These are phyloP conservation scores for Listronotus oregonensis DNA, from an alignment of 1,140 invertebrate species.

Conservation along the genomic window DNA sequence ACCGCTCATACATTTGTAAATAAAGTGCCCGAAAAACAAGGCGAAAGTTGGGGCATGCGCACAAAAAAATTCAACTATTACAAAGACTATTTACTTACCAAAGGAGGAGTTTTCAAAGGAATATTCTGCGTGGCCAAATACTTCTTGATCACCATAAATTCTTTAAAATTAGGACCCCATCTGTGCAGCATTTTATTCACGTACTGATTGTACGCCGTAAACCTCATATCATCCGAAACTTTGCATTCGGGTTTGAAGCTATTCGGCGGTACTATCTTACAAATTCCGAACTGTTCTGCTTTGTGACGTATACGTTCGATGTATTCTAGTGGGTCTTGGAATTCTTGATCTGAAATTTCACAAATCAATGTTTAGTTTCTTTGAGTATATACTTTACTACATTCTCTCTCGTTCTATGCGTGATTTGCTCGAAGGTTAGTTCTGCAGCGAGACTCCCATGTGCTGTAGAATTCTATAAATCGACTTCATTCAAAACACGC, in stretches of 20 bases:
- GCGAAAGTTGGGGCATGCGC: no score
- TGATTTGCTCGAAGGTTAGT: no score
- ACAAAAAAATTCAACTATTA: no score
- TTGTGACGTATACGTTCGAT: slow-evolving; percentile 81
- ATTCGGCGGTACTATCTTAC: slow-evolving; percentile 84
- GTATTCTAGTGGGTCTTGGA: slow-evolving; percentile 88
- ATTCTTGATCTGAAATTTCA: slow-evolving; percentile 69
- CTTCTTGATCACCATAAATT: slow-evolving; percentile 85
- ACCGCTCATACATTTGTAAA: no score
- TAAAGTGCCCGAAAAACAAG: no score
- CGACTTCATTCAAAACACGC: no score
- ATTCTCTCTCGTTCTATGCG: no score
- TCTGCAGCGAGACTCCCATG: no score
- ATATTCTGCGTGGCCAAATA: slow-evolving; percentile 81
- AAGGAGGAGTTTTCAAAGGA: slow-evolving; percentile 73
- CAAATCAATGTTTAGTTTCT: no score
- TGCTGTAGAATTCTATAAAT: no score
- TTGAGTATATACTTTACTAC: no score
- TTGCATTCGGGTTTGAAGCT: slow-evolving; percentile 89
- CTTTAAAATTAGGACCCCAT: slow-evolving; percentile 88
- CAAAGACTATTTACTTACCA: slow-evolving; percentile 61
- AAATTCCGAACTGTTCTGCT: slow-evolving; percentile 85
- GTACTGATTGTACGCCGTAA: slow-evolving; percentile 87
- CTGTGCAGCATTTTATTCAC: slow-evolving; percentile 86
- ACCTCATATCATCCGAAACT: slow-evolving; percentile 82